These are phyloP conservation scores for Emmelina monodactyla DNA, from an alignment of 2,888 invertebrate species.

Conservation along the genomic window DNA sequence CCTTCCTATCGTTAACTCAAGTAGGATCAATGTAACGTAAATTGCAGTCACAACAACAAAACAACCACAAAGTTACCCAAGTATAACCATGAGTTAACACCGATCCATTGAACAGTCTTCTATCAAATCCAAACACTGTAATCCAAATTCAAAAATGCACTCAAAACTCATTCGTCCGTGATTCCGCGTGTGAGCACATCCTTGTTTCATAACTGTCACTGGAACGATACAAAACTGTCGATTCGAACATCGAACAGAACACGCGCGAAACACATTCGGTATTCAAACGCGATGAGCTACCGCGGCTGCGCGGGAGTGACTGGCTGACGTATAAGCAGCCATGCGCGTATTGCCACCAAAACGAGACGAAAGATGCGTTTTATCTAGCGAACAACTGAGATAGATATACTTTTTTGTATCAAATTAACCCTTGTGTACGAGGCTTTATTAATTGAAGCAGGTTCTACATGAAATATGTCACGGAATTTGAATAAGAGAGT, in stretches of 20 bases:
- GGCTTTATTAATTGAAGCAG: slow-evolving; percentile 30
- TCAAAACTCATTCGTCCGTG: not conserved
- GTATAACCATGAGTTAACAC: no score
- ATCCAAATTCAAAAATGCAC: not conserved
- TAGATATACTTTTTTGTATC: slow-evolving; percentile 9
- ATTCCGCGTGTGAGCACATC: not conserved
- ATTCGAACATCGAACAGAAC: slow-evolving; percentile 13
- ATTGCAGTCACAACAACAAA: not conserved
- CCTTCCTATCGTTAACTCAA: no score
- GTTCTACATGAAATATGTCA: slow-evolving; percentile 28
- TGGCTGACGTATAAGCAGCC: slow-evolving; percentile 36
- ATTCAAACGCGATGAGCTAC: slow-evolving; percentile 29
- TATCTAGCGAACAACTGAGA: slow-evolving; percentile 21
- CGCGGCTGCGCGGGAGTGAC: slow-evolving; percentile 51
- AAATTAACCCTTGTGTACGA: slow-evolving; percentile 32
- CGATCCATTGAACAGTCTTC: no score
- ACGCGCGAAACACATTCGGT: slow-evolving; percentile 34
- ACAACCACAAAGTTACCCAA: not conserved
- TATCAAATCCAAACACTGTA: slow-evolving; percentile 1
- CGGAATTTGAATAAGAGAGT: slow-evolving; percentile 21
- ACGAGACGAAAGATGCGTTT: slow-evolving; percentile 26
- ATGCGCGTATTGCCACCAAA: slow-evolving; percentile 27
- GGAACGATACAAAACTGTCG: slow-evolving; percentile 11
- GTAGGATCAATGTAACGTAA: no score
- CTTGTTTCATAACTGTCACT: slow-evolving; percentile 2